Evolutionary conservation across 2,113 vertebrate species (phyloP), one percentile per base, ranked within the genome.

Genomic region (Solea senegalensis): DNA sequence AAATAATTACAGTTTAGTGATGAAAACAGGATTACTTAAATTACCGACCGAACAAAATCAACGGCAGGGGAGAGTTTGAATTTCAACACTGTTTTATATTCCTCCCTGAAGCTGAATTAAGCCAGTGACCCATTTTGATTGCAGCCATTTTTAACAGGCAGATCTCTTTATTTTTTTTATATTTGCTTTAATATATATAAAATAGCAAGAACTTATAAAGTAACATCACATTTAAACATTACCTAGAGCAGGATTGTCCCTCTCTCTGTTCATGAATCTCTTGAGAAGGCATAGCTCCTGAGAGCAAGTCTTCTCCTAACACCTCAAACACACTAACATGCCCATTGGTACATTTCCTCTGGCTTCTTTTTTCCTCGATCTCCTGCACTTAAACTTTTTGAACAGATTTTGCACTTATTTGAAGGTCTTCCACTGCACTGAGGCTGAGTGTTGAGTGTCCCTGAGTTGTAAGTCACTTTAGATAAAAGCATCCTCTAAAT

Each of bases 1-100:
- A 70, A 86, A 85, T 87, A 63, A 78, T 82, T 78, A 63, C 58
- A 77, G 21, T 73, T 80, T 78, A 80, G 68, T 57, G 16, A 82
- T 76, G 63, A 73, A 79, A 80, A 70, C 61, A 46, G 26, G 40
- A 78, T 67, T 72, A 14, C 55, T 79, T 60, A 48, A 65, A 73
- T 34, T 61, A 26, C 21, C 21, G 5, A 26, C 51, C 73, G 26
- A 54, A 56, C 58, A 53, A 67, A 74, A 50, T 43, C 16, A 57
- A 65, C 60, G 69, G 26, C 60, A 46, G 44, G 58, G 6, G 44
- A n/a, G 64, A 48, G 41, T 52, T 71, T 53, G 12, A 45, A 40
- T 69, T 72, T 76, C 54, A 50, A 2, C 45, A 27, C 2, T 40
- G 45, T 65, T 65, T 79, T 52, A 45, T 53, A 65, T 69, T 71